Base-by-base conservation (phyloP, 2,888 invertebrate species). In the Dione juno region DNA sequence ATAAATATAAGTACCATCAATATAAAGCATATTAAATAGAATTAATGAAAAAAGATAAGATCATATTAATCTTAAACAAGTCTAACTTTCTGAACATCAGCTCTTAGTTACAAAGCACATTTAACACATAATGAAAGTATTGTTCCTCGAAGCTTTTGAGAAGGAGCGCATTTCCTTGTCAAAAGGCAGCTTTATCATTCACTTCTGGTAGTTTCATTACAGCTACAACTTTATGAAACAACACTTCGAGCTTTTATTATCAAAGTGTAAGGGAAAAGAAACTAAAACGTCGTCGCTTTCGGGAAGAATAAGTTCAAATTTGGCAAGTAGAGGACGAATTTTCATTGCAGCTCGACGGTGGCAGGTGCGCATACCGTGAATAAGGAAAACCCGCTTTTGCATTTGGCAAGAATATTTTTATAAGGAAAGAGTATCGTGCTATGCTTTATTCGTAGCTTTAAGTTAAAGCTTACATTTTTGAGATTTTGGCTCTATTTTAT, bases 301-400 rank as follows among this genome's bases (percentile, higher is more conserved):
- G 80, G 80, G 81, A 79, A 83, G 84, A 86, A 87, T 85, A 86
- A 84, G 83, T 85, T 84, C 81, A 86, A 87, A 87, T 89, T 89
- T 86, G 86, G 85, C 84, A 83, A 84, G 84, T 81, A 82, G 84
- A 85, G 85, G 86, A 88, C 87, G 88, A 86, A 88, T 90, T 89
- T 85, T 88, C 88, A 86, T 88, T 85, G 87, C 86, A 85, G 80
- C 80, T 79, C 76, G 79, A 77, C 76, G 77, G 79, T 80, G 82
- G 79, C 89, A 89, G 88, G 88, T 88, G 89, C 81, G 81, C 86
- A 76, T 74, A 80, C 80, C 81, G 83, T 84, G 86, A 87, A 88
- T 88, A 87, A 87, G 83, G 87, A 84, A 85, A 84, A 78, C 81
- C 76, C 70, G 74, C 79, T 79, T 77, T 69, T 80, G 77, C 79